Evolutionary conservation across 1,140 invertebrate species (phyloP), one percentile per base, ranked within the genome.

Genomic region (Teleopsis dalmanni): DNA sequence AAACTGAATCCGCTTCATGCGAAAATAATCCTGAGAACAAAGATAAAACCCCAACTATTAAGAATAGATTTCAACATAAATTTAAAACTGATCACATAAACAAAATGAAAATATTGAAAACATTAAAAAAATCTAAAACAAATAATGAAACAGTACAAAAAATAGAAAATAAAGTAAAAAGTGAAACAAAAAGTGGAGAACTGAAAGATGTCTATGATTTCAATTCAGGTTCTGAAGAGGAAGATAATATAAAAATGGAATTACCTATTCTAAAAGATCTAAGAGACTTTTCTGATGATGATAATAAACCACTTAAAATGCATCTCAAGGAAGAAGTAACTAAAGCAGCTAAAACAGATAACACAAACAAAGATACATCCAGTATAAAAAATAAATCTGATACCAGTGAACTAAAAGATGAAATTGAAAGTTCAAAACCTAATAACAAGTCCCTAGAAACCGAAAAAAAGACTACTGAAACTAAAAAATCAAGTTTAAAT

Each of bases 161-260:
- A 4, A n/a, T 50, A 42, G 18, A 14, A n/a, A 29, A 11, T 4
- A 33, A 50, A 13, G 25, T 16, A 26, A 14, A 38, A 4, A 38
- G 43, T 42, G 10, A 23, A 22, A 33, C 5, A n/a, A 34, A 10
- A 9, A 26, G 16, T 7, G 21, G 19, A 11, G 9, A 26, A 19
- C 42, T 47, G 27, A 38, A 67, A 47, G 65, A 69, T 40, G 58
- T 69, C 2, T 69, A 69, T 11, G 65, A 69, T 36, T 69, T 69
- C 21, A 66, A 69, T 29, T 66, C 65, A 0, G 65, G 65, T 1
- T 69, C 65, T 2, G 65, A 69, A 21, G 60, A 64, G 38, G 65
- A 69, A 44, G 65, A 69, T 14, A 62, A 62, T 3, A 66, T 69
- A 43, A 65, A 66, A 48, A 69, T 69, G 65, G 62, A 65, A 27